A percentile compares a stretch with the other conserved stretches of the same genome.
Conservation (phyloP, 2,113 vertebrate species). For the Melanostigma gelatinosum region DNA sequence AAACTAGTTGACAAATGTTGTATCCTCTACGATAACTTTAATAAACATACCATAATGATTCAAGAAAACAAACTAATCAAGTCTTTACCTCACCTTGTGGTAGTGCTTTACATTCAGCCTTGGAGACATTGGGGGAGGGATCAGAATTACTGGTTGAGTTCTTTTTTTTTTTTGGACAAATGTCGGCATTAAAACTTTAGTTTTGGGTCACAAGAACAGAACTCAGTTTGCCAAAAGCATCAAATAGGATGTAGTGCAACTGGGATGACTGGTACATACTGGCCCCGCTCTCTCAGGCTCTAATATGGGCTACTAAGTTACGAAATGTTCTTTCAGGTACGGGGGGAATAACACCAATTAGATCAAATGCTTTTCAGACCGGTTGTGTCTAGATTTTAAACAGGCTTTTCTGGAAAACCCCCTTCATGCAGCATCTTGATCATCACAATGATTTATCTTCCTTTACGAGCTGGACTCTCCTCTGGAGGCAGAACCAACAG, state of each 20-base stretch:
- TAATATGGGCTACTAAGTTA: not conserved
- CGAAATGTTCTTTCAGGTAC: constrained; percentile 41
- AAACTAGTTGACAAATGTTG: not conserved
- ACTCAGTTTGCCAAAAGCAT: not conserved
- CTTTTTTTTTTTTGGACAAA: not conserved
- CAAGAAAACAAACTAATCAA: not conserved
- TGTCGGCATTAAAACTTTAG: not conserved
- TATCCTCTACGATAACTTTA: not conserved
- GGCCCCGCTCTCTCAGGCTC: not conserved
- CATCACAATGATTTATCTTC: not conserved
- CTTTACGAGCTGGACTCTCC: not conserved
- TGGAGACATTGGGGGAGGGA: not conserved
- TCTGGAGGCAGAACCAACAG: not conserved
- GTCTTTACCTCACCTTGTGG: not conserved
- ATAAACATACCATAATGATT: not conserved
- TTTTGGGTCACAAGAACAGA: not conserved
- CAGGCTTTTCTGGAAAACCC: not conserved
- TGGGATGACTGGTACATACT: not conserved
- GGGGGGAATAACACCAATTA: not conserved
- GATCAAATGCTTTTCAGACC: not conserved
- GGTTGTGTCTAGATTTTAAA: not conserved
- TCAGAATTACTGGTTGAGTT: not conserved
- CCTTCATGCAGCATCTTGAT: not conserved
- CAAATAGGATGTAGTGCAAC: not conserved
- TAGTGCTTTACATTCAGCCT: not conserved